A percentile compares a stretch with the other conserved stretches of the same genome.
phyloP scores from a whole-genome alignment of 2,797 vertebrate genomes.

The Mormyrus hasselquistii region DNA sequence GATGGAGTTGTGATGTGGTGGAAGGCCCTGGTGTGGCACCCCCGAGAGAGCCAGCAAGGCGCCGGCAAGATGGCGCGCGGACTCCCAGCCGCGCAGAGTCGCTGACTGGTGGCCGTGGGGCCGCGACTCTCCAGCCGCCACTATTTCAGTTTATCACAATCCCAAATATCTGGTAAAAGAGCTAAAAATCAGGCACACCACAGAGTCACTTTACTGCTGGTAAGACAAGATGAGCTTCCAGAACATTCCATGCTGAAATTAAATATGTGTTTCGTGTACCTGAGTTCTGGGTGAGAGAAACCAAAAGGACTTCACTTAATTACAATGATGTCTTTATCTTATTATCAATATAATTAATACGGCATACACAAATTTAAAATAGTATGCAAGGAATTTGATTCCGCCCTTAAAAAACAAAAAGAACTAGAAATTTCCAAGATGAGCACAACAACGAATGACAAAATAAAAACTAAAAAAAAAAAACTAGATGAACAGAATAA shows the following conservation, averaged over 20 bases:
- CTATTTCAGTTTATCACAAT: background rate
- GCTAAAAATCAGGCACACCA: conserved; percentile 30
- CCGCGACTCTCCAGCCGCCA: background rate
- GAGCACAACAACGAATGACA: conserved; percentile 69
- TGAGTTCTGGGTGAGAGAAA: conserved; percentile 62
- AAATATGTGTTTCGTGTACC: conserved; percentile 53
- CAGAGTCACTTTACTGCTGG: conserved; percentile 29
- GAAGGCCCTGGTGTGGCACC: background rate
- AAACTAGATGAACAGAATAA: conserved; percentile 73
- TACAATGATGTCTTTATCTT: conserved; percentile 35
- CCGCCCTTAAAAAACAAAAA: conserved; percentile 50
- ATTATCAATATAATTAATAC: conserved; percentile 46
- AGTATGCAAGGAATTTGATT: conserved; percentile 52
- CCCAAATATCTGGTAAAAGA: conserved; percentile 28
- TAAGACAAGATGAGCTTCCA: conserved; percentile 37
- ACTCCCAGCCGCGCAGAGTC: conserved; percentile 19
- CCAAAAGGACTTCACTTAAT: conserved; percentile 43
- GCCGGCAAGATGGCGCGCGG: conserved; percentile 13
- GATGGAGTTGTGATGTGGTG: background rate
- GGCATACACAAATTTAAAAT: conserved; percentile 51
- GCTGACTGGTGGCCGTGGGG: background rate
- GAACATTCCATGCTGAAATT: conserved; percentile 45
- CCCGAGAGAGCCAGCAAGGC: conserved; percentile 12
- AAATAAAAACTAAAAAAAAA: conserved; percentile 53
- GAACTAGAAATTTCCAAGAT: conserved; percentile 54